phyloP scores from a whole-genome alignment of 2,888 invertebrate genomes.

The Dicroscelio sp. region DNA sequence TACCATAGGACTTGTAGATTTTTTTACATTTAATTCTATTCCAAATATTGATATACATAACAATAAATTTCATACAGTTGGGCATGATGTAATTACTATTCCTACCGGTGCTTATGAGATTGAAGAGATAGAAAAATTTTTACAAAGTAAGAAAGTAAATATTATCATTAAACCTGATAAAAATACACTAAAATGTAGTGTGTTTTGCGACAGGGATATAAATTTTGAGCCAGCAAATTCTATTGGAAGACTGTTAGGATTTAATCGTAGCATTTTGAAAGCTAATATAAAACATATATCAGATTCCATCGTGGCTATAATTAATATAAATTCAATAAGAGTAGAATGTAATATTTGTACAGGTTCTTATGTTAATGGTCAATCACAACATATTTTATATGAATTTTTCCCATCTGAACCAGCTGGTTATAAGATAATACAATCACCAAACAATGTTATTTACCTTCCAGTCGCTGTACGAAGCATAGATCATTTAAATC shows the following conservation, averaged over 20 bases:
- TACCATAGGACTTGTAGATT: slow-evolving; percentile 63
- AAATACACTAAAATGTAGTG: slow-evolving; percentile 70
- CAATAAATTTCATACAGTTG: slow-evolving; percentile 87
- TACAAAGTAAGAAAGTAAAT: slow-evolving; percentile 24
- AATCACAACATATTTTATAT: slow-evolving; percentile 38
- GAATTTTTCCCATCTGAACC: slow-evolving; percentile 31
- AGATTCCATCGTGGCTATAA: slow-evolving; percentile 50
- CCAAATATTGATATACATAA: slow-evolving; percentile 88
- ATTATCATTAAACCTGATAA: slow-evolving; percentile 66
- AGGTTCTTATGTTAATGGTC: slow-evolving; percentile 45
- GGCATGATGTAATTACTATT: slow-evolving; percentile 80
- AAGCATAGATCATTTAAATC: slow-evolving; percentile 78
- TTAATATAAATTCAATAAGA: slow-evolving; percentile 58
- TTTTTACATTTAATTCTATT: slow-evolving; percentile 87
- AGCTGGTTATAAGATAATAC: slow-evolving; percentile 88
- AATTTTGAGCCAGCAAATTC: slow-evolving; percentile 71
- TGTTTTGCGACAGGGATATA: slow-evolving; percentile 62
- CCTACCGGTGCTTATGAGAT: slow-evolving; percentile 88
- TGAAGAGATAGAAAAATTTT: slow-evolving; percentile 85
- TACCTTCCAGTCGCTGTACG: slow-evolving; percentile 78
- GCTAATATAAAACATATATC: slow-evolving; percentile 44
- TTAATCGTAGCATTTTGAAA: slow-evolving; percentile 51
- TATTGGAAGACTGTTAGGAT: slow-evolving; percentile 74
- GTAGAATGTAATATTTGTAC: slow-evolving; percentile 65
- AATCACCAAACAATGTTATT: slow-evolving; percentile 84